These are phyloP conservation scores for Hapalemur alaotrensis DNA, from an alignment of 2,797 vertebrate species.

Conservation along the genomic window DNA sequence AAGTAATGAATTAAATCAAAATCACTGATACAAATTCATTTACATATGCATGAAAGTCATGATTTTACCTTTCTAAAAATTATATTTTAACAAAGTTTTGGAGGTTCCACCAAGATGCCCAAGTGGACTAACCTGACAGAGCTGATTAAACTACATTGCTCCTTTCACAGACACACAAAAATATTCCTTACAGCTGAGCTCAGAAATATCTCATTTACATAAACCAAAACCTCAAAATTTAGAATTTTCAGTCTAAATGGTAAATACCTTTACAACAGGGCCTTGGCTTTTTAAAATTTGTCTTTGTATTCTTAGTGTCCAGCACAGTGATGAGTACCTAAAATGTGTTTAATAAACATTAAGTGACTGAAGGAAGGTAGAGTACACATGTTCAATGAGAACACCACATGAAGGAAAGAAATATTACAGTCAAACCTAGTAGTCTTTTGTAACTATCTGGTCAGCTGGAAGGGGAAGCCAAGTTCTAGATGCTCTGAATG, in stretches of 20 bases:
- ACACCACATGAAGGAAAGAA: neutral
- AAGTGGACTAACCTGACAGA: slow-evolving; percentile 15
- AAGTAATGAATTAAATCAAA: slow-evolving; percentile 33
- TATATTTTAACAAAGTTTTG: neutral
- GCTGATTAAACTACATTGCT: neutral
- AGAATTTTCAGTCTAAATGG: slow-evolving; percentile 20
- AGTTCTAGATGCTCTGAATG: neutral
- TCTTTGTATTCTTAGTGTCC: slow-evolving; percentile 23
- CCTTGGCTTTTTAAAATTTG: slow-evolving; percentile 23
- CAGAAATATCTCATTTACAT: slow-evolving; percentile 35
- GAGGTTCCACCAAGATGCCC: neutral
- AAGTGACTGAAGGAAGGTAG: slow-evolving; percentile 14
- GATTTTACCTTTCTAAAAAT: slow-evolving; percentile 49
- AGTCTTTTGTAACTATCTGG: neutral
- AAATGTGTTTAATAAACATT: slow-evolving; percentile 30
- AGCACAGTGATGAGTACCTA: neutral
- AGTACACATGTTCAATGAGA: neutral
- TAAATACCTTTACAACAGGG: slow-evolving; percentile 4
- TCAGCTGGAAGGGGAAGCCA: neutral
- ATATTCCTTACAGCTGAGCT: neutral
- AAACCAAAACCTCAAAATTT: slow-evolving; percentile 46
- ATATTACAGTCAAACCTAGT: neutral
- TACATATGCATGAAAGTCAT: neutral
- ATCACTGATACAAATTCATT: slow-evolving; percentile 5
- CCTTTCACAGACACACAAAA: neutral